These are phyloP conservation scores for Coleophora deauratella DNA, from an alignment of 2,888 invertebrate species.

Conservation along the genomic window DNA sequence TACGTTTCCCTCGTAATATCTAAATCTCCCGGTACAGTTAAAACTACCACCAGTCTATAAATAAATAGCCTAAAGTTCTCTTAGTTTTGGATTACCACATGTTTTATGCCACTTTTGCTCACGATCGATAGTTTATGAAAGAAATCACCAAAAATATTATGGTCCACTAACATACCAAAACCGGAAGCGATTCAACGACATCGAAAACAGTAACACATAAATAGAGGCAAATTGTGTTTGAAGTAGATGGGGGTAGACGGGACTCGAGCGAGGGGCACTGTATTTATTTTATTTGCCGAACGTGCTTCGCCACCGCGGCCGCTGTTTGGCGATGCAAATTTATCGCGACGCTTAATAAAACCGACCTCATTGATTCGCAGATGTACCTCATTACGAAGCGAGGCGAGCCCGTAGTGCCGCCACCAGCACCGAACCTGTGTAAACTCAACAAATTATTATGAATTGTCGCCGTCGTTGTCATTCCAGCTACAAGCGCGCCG, in stretches of 20 bases:
- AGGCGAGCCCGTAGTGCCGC: slow-evolving; percentile 26
- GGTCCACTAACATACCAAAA: too few species aligned
- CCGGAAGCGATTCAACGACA: slow-evolving; percentile 27
- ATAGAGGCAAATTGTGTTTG: slow-evolving; percentile 64
- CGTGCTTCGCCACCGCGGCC: slow-evolving; percentile 59
- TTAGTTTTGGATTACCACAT: too few species aligned
- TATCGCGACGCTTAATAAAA: slow-evolving; percentile 65
- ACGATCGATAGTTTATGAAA: too few species aligned
- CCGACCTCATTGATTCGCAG: slow-evolving; percentile 59
- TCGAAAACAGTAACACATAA: slow-evolving; percentile 41
- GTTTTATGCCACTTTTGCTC: too few species aligned
- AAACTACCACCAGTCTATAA: too few species aligned
- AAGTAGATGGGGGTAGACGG: slow-evolving; percentile 36
- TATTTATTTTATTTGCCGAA: slow-evolving; percentile 71
- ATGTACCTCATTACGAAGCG: slow-evolving; percentile 55
- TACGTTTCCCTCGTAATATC: too few species aligned
- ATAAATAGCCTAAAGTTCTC: too few species aligned
- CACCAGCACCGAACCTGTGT: slow-evolving; percentile 37
- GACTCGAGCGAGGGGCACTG: slow-evolving; percentile 40
- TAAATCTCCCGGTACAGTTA: too few species aligned
- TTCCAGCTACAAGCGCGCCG: slow-evolving; percentile 25
- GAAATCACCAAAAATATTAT: too few species aligned
- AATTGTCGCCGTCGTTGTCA: slow-evolving; percentile 22
- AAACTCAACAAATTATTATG: slow-evolving; percentile 44
- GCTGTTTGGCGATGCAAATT: slow-evolving; percentile 70